Base-by-base conservation (phyloP, 2,888 invertebrate species). In the Anticlea derivata region DNA sequence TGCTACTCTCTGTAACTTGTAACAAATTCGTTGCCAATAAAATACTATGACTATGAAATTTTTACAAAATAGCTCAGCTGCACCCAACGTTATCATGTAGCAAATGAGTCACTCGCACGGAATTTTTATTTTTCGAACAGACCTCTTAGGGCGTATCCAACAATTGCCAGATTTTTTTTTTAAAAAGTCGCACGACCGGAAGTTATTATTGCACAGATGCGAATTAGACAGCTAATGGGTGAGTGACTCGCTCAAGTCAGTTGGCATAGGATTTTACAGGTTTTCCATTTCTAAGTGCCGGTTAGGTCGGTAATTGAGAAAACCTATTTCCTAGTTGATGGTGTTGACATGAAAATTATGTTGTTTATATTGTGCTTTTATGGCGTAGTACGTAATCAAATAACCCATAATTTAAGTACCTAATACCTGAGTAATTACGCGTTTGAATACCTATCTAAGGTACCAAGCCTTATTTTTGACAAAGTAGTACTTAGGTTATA, bases 71-170 rank as follows among this genome's bases (percentile, higher is more conserved):
- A n/a, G n/a, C n/a, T n/a, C n/a, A n/a, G n/a, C n/a, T n/a, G n/a
- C n/a, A n/a, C n/a, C n/a, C n/a, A n/a, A n/a, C n/a, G n/a, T n/a
- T n/a, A n/a, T n/a, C n/a, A n/a, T n/a, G n/a, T n/a, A n/a, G n/a
- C n/a, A n/a, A n/a, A n/a, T n/a, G n/a, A n/a, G n/a, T n/a, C n/a
- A n/a, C n/a, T n/a, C n/a, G n/a, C n/a, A n/a, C n/a, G n/a, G n/a
- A n/a, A n/a, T 17, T 17, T 17, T 17, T 17, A 4, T 17, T 17
- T 7, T 30, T 11, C 22, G n/a, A 40, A 45, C n/a, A n/a, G n/a
- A n/a, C n/a, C n/a, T 8, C 13, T 44, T 11, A 45, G 23, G 45
- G 45, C 37, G 45, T 45, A 30, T 37, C 20, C 37, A 45, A 45
- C 27, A 12, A 29, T 10, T 26, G 13, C 17, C 17, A 29, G 12